phyloP scores from a whole-genome alignment of 2,888 invertebrate species.

The Drosophila helvetica region DNA sequence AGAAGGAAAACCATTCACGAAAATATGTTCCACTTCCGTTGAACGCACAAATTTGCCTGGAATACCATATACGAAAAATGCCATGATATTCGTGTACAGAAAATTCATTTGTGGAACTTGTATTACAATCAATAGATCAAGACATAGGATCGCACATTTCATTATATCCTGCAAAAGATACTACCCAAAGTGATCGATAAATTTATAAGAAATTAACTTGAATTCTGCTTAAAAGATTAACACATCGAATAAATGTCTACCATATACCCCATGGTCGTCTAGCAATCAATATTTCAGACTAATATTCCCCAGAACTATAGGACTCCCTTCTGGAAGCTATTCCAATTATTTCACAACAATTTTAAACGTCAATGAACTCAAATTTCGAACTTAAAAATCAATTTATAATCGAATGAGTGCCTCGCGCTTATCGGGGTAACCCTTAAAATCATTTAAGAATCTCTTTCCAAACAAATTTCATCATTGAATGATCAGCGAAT shows the following conservation, averaged over 20 bases:
- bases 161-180: not conserved
- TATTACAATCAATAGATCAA: not conserved
- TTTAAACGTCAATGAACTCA: not conserved
- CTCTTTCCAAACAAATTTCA: not conserved
- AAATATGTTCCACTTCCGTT: conserved; percentile 27
- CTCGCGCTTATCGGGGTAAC: not conserved
- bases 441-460: not conserved
- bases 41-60: not conserved
- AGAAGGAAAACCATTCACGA: conserved; percentile 22
- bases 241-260: not conserved
- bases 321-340: not conserved
- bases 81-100: too few species aligned
- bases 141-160: not conserved
- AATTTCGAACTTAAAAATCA: not conserved
- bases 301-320: not conserved
- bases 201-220: not conserved
- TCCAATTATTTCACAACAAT: not conserved
- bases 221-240: too few species aligned
- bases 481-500: not conserved
- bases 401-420: conserved; percentile 14
- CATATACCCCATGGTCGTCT: too few species aligned
- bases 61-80: not conserved
- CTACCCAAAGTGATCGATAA: not conserved
- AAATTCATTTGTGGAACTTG: not conserved
- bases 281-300: too few species aligned